Conservation (phyloP, 2,797 vertebrate genomes). For the Protonibea diacanthus region DNA sequence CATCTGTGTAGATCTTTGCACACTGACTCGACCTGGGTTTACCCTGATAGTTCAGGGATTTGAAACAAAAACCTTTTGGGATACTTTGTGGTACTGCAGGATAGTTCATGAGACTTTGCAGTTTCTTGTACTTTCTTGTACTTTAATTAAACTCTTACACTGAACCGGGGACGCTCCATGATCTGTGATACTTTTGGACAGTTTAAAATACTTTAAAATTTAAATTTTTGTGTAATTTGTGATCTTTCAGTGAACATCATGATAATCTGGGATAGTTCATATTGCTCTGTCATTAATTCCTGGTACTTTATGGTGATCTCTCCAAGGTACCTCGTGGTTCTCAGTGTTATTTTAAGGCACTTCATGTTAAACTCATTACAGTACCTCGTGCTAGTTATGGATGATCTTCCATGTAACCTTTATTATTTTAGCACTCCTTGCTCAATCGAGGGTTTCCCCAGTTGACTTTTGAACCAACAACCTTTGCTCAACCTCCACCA, state of each 20-base stretch:
- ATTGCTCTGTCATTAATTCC: not conserved
- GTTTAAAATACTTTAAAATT: no score
- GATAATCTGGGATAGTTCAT: no score
- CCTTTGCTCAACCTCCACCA: not conserved
- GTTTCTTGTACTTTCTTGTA: no score
- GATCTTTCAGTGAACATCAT: no score
- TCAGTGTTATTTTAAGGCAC: not conserved
- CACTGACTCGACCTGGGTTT: no score
- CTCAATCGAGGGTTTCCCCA: not conserved
- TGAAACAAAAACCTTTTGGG: not conserved
- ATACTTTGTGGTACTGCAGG: not conserved
- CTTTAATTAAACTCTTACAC: no score
- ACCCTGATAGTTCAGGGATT: not conserved
- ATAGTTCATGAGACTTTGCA: not conserved
- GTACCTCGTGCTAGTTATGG: not conserved
- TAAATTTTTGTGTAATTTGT: no score
- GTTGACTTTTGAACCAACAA: not conserved
- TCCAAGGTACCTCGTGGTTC: not conserved
- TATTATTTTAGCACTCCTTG: slow-evolving; percentile 5
- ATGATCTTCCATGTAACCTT: not conserved
- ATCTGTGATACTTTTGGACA: no score
- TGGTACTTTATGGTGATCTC: not conserved
- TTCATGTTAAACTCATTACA: not conserved
- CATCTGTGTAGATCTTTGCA: not conserved
- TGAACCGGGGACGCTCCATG: no score